Evolutionary conservation across 2,113 vertebrate genomes (phyloP).

Genomic region (Galeopterus variegatus): DNA sequence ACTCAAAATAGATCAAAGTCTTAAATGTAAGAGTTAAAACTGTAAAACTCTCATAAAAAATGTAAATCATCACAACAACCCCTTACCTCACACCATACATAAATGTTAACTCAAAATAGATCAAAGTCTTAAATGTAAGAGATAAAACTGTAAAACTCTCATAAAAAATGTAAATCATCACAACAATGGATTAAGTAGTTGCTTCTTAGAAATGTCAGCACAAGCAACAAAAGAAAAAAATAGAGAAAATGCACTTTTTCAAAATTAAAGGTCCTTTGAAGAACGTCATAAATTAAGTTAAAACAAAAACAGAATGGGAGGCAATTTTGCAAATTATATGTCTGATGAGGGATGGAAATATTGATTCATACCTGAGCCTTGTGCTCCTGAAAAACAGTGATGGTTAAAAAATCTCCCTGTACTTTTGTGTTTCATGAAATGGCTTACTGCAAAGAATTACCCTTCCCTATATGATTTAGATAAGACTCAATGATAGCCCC

Average conservation of each 20-base stretch:
- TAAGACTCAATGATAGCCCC: fast-evolving
- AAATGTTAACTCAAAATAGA: not conserved
- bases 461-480: not conserved
- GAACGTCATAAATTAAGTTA: too few species aligned
- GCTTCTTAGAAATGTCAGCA: not conserved
- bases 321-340: not conserved
- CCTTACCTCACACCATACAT: too few species aligned
- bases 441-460: not conserved
- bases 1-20: not conserved
- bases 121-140: not conserved
- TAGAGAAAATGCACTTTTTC: not conserved
- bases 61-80: too few species aligned
- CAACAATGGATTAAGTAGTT: too few species aligned
- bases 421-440: fast-evolving
- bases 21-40: not conserved
- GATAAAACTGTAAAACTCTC: not conserved
- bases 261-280: not conserved
- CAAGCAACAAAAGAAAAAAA: not conserved
- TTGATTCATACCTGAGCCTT: not conserved
- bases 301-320: not conserved
- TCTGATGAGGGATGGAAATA: not conserved
- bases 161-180: not conserved
- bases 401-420: fast-evolving
- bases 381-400: not conserved
- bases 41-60: not conserved